Percentiles rank a stretch among this genome's conserved stretches.
Evolutionary conservation across 2,113 vertebrate species (phyloP).

Genomic region (Prionailurus viverrinus): DNA sequence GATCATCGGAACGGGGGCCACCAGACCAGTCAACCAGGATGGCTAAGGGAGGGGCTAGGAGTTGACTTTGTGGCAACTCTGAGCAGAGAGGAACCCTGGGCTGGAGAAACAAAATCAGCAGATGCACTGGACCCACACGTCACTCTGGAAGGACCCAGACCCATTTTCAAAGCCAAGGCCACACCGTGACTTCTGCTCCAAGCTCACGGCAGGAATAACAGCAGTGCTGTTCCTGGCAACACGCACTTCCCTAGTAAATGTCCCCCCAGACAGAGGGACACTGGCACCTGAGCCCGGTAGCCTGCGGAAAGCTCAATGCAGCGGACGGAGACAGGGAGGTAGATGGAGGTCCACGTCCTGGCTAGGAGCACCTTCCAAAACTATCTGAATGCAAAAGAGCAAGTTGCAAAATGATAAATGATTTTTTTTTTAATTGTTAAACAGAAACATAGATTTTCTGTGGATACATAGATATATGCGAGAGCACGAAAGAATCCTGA

Average conservation of each 20-base stretch:
- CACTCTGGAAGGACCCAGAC: not conserved
- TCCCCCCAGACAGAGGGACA: not conserved
- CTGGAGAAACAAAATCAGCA: not conserved
- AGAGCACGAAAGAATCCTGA: not conserved
- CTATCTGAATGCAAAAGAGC: not conserved
- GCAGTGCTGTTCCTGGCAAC: not conserved
- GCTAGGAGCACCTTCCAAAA: not conserved
- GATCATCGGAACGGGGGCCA: not conserved
- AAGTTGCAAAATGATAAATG: not conserved
- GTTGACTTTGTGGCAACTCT: not conserved
- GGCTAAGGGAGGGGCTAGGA: not conserved
- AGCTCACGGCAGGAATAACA: not conserved
- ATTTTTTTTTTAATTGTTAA: not conserved
- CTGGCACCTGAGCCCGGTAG: not conserved
- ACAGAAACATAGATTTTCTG: not conserved
- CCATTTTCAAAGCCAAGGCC: not conserved
- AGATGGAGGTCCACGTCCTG: not conserved
- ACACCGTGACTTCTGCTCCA: not conserved
- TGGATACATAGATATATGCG: not conserved
- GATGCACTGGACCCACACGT: not conserved
- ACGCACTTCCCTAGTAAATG: not conserved
- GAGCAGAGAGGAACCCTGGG: not conserved
- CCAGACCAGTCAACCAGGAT: not conserved
- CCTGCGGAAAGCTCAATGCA: not conserved
- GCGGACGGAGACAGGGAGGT: not conserved